Evolutionary conservation across 2,888 invertebrate species (phyloP), one percentile per base, ranked within the genome.

Genomic region (Meloe dianella): DNA sequence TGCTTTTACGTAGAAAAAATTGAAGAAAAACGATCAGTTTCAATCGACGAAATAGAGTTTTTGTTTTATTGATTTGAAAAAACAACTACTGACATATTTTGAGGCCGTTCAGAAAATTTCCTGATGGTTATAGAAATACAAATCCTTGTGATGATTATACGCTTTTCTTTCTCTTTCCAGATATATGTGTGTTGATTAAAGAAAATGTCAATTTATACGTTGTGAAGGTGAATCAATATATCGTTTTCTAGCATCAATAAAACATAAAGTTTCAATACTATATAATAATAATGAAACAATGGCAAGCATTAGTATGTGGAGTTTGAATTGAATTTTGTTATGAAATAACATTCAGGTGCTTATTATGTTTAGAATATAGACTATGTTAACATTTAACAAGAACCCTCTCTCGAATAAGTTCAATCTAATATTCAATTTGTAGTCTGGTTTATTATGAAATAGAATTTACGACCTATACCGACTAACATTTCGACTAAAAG

Each of bases 341-440:
- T 29, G 7, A 8, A 22, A 12, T 35, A 14, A 30, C n/a, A 17
- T 32, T 35, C n/a, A 1, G 14, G 29, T 58, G n/a, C 7, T 58
- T 29, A 58, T 29, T 32, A 47, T 41, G n/a, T 41, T 41, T 41
- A 7, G 8, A n/a, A 17, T 17, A 8, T 17, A 6, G 54, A 30
- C 22, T 27, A 29, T 51, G 22, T 41, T 27, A 14, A 29, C 20
- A 58, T 32, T 58, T 27, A 58, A 20, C 58, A 20, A 17, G 17
- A 41, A 29, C 24, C 2, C 9, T 29, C 17, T 57, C 29, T 38
- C 27, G 51, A 32, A 47, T n/a, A 61, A 51, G 10, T 30, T 30
- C 24, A 63, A 68, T 65, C 67, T 65, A 68, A 68, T 68, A 68
- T 68, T 68, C 67, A 65, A 65, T 68, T 68, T 65, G 51, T 51